Evolutionary conservation across 2,113 vertebrate species (phyloP).

Genomic region (Cygnus buccinator): DNA sequence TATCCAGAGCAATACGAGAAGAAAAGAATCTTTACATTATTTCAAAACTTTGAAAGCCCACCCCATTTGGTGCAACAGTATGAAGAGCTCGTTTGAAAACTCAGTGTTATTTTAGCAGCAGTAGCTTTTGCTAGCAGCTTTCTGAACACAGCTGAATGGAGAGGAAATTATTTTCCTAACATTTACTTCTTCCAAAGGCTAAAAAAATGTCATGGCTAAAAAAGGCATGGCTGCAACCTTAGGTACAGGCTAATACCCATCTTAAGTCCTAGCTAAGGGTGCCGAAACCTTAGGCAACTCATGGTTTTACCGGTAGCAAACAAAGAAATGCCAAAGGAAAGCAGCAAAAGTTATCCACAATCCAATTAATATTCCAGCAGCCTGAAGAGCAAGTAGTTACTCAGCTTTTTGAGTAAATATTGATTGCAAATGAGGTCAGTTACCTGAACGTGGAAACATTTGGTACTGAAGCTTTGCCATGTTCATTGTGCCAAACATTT

Average conservation of each 20-base stretch:
- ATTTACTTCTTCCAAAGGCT: constrained; percentile 54
- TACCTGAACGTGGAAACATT: background rate
- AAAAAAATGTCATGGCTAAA: constrained; percentile 50
- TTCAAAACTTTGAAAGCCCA: constrained; percentile 5
- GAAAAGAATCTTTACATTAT: background rate
- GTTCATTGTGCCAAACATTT: background rate
- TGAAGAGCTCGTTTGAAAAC: constrained; percentile 27
- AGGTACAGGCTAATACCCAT: background rate
- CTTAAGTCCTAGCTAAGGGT: background rate
- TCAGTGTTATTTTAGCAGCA: constrained; percentile 59
- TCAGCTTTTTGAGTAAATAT: background rate
- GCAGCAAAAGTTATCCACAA: background rate
- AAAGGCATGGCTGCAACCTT: background rate
- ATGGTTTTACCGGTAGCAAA: background rate
- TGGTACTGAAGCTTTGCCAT: accelerated
- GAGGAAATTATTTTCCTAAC: constrained; percentile 52
- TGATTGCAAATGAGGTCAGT: background rate
- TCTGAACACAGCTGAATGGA: constrained; percentile 4
- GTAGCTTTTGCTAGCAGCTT: constrained; percentile 37
- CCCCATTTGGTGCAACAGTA: background rate
- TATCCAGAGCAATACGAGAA: background rate
- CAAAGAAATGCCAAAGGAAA: constrained; percentile 13
- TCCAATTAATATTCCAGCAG: constrained; percentile 22
- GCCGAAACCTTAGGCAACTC: background rate
- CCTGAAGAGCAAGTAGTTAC: background rate